Conservation (phyloP, 2,797 vertebrate genomes). For the Pseudochirops corinnae region DNA sequence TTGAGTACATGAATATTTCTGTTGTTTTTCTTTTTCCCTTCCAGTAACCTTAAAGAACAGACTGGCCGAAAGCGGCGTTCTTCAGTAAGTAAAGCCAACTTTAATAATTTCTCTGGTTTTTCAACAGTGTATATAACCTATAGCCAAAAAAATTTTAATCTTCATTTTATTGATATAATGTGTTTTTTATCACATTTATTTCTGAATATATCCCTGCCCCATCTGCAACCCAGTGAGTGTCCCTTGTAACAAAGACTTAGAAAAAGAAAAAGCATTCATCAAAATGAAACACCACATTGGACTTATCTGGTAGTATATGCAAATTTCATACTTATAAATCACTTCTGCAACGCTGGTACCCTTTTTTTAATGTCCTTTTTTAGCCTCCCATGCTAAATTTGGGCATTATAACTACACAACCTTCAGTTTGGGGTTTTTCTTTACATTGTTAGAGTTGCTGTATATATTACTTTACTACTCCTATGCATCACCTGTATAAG, state of each 20-base stretch:
- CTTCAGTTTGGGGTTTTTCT: neutral
- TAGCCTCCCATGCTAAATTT: neutral
- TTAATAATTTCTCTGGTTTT: conserved; percentile 32
- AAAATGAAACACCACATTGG: neutral
- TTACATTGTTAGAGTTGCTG: neutral
- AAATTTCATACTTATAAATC: neutral
- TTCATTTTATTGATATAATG: conserved; percentile 47
- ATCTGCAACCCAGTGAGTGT: neutral
- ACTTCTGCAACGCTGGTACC: neutral
- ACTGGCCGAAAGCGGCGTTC: conserved; percentile 83
- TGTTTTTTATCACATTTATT: conserved; percentile 21
- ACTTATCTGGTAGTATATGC: neutral
- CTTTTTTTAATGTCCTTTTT: neutral
- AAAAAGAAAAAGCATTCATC: neutral
- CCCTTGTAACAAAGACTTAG: neutral
- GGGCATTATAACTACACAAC: neutral
- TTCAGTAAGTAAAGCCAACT: conserved; percentile 84
- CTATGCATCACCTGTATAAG: neutral
- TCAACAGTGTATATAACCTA: too few species aligned
- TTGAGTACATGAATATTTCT: conserved; percentile 5
- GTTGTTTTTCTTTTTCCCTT: conserved; percentile 36
- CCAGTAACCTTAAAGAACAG: conserved; percentile 82
- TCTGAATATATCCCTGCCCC: conserved; percentile 35
- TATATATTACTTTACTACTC: neutral
- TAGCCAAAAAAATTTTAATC: conserved; percentile 27